A percentile compares a stretch with the other conserved stretches of the same genome.
phyloP scores from a whole-genome alignment of 2,113 vertebrate species.

The Pseudolaguvia tuberculata region DNA sequence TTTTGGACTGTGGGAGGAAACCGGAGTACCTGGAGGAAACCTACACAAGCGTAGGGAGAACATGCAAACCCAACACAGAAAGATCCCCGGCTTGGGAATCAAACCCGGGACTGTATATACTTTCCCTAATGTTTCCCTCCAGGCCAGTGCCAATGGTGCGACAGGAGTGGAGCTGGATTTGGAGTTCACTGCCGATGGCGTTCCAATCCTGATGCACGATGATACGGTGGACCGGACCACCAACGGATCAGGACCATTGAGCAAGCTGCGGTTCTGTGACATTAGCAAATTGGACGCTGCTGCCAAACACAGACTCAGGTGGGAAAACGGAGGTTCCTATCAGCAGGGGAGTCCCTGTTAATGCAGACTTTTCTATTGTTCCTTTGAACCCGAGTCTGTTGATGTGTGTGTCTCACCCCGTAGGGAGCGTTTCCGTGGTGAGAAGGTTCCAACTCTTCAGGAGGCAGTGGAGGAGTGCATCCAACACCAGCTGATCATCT shows the following conservation, averaged over 20 bases:
- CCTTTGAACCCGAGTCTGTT: no score
- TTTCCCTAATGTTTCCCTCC: constrained; percentile 20
- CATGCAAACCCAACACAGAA: no score
- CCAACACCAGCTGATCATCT: constrained; percentile 79
- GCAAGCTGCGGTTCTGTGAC: constrained; percentile 76
- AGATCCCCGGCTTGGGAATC: no score
- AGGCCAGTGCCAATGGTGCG: constrained; percentile 91
- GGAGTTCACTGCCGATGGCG: constrained; percentile 86
- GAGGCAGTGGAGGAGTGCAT: constrained; percentile 86
- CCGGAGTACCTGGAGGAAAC: no score
- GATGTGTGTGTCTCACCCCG: not conserved
- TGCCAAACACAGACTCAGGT: constrained; percentile 87
- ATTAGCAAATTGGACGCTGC: constrained; percentile 80
- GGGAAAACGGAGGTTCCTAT: constrained; percentile 35
- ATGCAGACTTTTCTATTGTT: no score
- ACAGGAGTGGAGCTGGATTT: constrained; percentile 88
- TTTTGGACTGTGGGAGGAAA: no score
- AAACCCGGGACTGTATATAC: no score
- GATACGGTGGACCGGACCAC: constrained; percentile 90
- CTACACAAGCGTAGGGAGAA: no score
- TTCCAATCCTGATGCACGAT: constrained; percentile 93
- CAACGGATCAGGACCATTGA: constrained; percentile 78
- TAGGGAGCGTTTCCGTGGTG: constrained; percentile 78
- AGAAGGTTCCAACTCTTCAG: constrained; percentile 86
- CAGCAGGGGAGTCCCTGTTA: not conserved